These are phyloP conservation scores for Crioceris asparagi DNA, from an alignment of 2,888 invertebrate species.

Conservation along the genomic window DNA sequence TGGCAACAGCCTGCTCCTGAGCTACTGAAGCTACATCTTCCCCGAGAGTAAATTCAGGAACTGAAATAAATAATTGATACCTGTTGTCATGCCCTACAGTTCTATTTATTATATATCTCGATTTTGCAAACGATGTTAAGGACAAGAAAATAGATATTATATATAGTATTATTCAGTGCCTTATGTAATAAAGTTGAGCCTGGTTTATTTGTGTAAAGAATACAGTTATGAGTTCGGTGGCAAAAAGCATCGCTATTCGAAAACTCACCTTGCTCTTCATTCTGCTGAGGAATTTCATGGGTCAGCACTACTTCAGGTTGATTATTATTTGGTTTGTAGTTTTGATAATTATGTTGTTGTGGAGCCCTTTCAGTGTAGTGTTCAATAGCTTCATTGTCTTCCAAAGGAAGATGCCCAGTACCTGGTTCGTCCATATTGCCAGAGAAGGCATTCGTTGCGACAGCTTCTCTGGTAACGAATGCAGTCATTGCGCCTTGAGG, in stretches of 20 bases:
- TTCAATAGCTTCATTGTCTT: constrained; percentile 11
- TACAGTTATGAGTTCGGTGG: too few relatives aligned
- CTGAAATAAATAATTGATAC: not conserved
- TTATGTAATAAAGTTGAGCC: too few relatives aligned
- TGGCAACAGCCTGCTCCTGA: constrained; percentile 8
- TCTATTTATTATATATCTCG: not conserved
- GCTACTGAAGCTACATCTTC: constrained; percentile 7
- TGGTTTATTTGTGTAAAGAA: too few relatives aligned
- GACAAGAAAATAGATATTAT: too few relatives aligned
- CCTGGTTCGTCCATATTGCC: too few relatives aligned
- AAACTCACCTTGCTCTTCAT: not conserved
- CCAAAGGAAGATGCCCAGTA: constrained; percentile 9
- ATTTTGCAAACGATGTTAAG: not conserved
- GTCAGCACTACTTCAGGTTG: constrained; percentile 1
- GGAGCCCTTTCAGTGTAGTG: constrained; percentile 9
- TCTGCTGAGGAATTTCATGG: constrained; percentile 1
- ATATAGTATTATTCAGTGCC: too few relatives aligned
- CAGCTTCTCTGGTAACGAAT: constrained; percentile 29
- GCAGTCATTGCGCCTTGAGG: constrained; percentile 34
- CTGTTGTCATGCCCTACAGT: not conserved
- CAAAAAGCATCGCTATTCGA: too few relatives aligned
- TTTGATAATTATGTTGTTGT: constrained; percentile 1
- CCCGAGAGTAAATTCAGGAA: constrained; percentile 1
- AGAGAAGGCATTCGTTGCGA: too few relatives aligned
- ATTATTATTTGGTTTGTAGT: constrained; percentile 1